Base-by-base conservation (phyloP, 2,113 vertebrate genomes). In the Marcusenius ussheri region DNA sequence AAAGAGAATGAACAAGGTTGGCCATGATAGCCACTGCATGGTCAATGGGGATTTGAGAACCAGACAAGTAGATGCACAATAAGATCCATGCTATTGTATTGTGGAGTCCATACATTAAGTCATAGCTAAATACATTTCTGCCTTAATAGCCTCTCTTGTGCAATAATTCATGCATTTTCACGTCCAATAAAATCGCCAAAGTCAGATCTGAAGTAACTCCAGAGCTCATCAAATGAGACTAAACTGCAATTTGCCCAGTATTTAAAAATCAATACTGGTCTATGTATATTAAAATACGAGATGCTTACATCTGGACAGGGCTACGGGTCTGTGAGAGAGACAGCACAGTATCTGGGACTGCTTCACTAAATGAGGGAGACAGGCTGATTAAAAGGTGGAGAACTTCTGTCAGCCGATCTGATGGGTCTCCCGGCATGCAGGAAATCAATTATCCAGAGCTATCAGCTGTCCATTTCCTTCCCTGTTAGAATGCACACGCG, bases 381-480 rank as follows among this genome's bases (percentile, higher is more conserved):
- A 6, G 50, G 31, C 27, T 27, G 31, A 53, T 53, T 53, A 31
- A 53, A 53, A 35, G 24, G 45, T 31, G 46, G 45, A 47, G 45
- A 45, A 13, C 1, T 47, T 27, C 83, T 49, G 47, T 50, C 45
- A 86, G 45, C 6, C 46, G 49, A 27, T 50, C 2, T n/a, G 47
- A 86, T 50, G 47, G 83, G 45, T 85, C 47, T 85, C 46, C 45
- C 47, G 3, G 83, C 45, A n/a, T 27, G 45, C 42, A 49, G 45
- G n/a, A 87, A 83, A 50, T 88, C 88, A 88, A 87, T 87, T 87
- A 87, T 53, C n/a, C 49, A 35, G 27, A 15, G 27, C 15, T 27
- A 3, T 87, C 50, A 53, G 24, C 10, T 42, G 50, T 56, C 85
- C 49, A 19, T 56, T 87, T 42, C 3, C 35, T 19, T 42, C 74